Conservation (phyloP, 2,113 vertebrate species). For the Axis porcinus region DNA sequence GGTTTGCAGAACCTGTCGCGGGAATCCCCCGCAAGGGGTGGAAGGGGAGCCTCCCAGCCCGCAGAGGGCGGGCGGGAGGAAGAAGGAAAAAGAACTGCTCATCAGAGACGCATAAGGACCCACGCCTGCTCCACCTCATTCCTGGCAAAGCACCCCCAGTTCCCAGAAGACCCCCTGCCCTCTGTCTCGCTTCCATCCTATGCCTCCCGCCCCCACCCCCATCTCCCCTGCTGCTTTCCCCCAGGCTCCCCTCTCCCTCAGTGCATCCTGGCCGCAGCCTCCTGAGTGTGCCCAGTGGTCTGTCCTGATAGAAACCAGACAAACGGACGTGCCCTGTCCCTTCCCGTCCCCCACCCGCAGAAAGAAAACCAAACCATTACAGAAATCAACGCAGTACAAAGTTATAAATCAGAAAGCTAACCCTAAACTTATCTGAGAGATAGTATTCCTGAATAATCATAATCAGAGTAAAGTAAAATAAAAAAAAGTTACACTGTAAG, state of each 20-base stretch:
- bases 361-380: constrained; percentile 58
- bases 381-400: constrained; percentile 76
- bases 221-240: background rate
- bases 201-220: accelerated
- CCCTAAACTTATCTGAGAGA: constrained; percentile 69
- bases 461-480: constrained; percentile 77
- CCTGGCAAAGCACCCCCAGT: background rate
- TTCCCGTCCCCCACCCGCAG: background rate
- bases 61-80: background rate
- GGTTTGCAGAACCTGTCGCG: background rate
- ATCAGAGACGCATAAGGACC: background rate
- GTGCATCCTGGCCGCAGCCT: background rate
- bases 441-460: constrained; percentile 71
- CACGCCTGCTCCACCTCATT: accelerated
- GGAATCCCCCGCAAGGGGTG: background rate
- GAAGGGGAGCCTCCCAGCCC: background rate
- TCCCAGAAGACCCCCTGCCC: background rate
- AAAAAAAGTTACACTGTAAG: constrained; percentile 80
- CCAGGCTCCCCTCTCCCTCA: background rate
- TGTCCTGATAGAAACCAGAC: constrained; percentile 49
- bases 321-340: constrained; percentile 4
- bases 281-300: constrained; percentile 60
- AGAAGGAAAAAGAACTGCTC: background rate
- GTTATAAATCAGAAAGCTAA: constrained; percentile 82
- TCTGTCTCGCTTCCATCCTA: background rate